Percentiles rank a stretch among this genome's conserved stretches.
Evolutionary conservation across 2,113 vertebrate genomes (phyloP).

Genomic region (Hyperopisus bebe): DNA sequence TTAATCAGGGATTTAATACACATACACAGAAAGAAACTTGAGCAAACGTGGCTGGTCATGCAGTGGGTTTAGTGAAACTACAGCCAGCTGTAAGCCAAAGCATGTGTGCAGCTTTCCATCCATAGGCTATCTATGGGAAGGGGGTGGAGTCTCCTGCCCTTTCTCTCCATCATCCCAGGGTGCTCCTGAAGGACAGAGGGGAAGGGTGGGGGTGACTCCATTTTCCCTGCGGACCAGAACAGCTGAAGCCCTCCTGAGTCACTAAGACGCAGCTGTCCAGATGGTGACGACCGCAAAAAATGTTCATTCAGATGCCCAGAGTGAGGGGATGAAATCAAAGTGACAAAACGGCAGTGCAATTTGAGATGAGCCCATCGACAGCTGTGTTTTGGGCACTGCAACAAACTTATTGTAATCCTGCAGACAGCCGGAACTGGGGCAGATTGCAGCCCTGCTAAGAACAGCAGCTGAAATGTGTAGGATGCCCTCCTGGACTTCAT

Average conservation of each 20-base stretch:
- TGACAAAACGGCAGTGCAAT: background rate
- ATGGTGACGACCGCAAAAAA: constrained; percentile 35
- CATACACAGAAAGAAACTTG: background rate
- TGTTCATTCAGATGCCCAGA: constrained; percentile 40
- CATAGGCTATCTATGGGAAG: background rate
- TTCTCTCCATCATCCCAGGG: background rate
- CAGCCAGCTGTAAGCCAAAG: background rate
- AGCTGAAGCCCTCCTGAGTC: constrained; percentile 18
- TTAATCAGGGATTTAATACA: background rate
- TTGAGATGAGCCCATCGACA: background rate
- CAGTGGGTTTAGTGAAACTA: background rate
- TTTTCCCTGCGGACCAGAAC: constrained; percentile 11
- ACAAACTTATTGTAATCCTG: background rate
- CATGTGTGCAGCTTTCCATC: background rate
- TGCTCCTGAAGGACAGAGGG: background rate
- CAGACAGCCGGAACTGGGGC: background rate
- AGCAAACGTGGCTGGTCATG: background rate
- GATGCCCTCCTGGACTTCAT: background rate
- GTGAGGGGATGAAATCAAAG: constrained; percentile 11
- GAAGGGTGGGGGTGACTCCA: background rate
- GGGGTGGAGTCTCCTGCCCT: background rate
- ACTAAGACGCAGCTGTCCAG: constrained; percentile 24
- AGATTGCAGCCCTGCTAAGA: background rate
- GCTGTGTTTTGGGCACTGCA: background rate
- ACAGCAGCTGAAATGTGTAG: background rate